phyloP scores from a whole-genome alignment of 2,113 vertebrate species.

The Raja brachyura region DNA sequence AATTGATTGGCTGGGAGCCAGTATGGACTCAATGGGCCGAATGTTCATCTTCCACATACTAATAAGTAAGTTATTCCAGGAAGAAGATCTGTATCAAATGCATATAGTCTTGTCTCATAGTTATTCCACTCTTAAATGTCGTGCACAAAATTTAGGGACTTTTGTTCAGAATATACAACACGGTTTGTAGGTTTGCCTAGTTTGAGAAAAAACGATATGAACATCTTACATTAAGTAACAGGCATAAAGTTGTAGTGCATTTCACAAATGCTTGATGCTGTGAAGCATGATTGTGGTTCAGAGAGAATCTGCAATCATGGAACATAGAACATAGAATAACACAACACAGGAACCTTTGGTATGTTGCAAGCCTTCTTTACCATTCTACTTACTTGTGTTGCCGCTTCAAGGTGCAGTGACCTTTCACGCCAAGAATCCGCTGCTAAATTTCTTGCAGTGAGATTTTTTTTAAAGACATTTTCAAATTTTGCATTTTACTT shows the following conservation, averaged over 20 bases:
- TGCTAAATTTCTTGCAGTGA: background rate
- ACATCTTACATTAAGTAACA: background rate
- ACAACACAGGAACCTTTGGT: too few species aligned
- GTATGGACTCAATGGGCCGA: too few species aligned
- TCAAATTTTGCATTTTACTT: background rate
- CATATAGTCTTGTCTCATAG: background rate
- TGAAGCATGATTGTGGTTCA: background rate
- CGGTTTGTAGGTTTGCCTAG: background rate
- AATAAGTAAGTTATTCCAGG: background rate
- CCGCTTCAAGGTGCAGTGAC: too few species aligned
- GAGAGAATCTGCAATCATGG: background rate
- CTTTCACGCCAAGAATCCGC: too few species aligned
- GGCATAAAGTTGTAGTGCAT: background rate
- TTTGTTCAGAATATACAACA: background rate
- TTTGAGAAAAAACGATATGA: background rate
- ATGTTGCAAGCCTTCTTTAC: too few species aligned
- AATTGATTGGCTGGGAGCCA: too few species aligned
- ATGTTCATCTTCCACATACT: too few species aligned
- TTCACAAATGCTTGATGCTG: background rate
- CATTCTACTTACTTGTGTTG: too few species aligned
- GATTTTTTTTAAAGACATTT: background rate
- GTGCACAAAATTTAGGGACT: background rate
- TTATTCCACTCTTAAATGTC: background rate
- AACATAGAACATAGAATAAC: too few species aligned
- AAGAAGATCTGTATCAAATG: background rate